A percentile compares a stretch with the other conserved stretches of the same genome.
Evolutionary conservation across 2,888 invertebrate genomes (phyloP).

Genomic region (Mythimna pallens): DNA sequence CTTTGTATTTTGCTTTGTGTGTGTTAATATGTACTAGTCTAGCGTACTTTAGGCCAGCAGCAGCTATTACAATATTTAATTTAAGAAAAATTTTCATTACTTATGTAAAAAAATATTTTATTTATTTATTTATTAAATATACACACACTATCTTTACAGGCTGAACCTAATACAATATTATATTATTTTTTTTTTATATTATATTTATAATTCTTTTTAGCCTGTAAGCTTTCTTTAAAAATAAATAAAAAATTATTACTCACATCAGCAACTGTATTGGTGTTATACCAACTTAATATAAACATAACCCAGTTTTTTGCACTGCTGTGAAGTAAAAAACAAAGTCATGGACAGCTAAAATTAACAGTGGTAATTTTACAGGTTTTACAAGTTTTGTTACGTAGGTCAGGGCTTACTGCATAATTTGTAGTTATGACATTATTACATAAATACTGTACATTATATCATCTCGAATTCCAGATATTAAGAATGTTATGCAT

Average conservation of each 20-base stretch:
- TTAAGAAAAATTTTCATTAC: too few species aligned
- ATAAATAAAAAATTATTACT: constrained; percentile 11
- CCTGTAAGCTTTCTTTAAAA: too few species aligned
- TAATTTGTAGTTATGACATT: constrained; percentile 4
- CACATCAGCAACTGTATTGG: not conserved
- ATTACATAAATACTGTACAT: not conserved
- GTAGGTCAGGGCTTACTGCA: constrained; percentile 37
- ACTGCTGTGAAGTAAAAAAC: constrained; percentile 6
- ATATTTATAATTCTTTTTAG: too few species aligned
- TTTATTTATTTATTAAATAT: too few species aligned
- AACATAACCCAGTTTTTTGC: constrained; percentile 46
- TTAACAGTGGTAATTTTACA: constrained; percentile 8
- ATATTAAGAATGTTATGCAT: not conserved
- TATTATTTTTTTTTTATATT: too few species aligned
- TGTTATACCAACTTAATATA: not conserved
- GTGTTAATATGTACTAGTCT: too few species aligned
- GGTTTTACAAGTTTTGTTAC: constrained; percentile 31
- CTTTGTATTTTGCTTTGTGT: too few species aligned
- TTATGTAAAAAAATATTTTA: too few species aligned
- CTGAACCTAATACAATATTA: too few species aligned
- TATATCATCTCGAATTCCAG: not conserved
- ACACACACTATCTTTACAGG: too few species aligned
- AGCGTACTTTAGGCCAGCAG: too few species aligned
- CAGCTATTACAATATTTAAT: too few species aligned
- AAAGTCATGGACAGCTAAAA: constrained; percentile 28